phyloP scores from a whole-genome alignment of 2,113 vertebrate genomes.

The Ondatra zibethicus region DNA sequence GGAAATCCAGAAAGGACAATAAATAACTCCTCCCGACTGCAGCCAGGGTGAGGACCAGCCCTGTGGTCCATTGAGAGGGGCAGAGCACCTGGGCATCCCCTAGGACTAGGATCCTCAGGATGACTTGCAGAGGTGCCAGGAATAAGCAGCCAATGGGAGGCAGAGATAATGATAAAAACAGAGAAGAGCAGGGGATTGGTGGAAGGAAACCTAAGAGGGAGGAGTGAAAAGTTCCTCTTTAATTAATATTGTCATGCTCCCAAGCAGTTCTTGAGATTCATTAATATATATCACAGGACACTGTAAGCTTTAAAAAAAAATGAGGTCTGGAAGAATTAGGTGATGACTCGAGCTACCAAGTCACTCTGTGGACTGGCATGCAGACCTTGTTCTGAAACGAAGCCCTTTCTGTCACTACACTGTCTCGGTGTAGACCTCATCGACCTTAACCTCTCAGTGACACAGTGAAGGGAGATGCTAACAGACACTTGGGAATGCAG shows the following conservation, averaged over 20 bases:
- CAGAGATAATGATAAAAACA: not conserved
- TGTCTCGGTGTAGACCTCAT: not conserved
- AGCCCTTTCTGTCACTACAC: not conserved
- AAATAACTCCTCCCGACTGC: not conserved
- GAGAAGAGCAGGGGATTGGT: not conserved
- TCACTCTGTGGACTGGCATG: not conserved
- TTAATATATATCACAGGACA: not conserved
- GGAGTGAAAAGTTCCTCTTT: not conserved
- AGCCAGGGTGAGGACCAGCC: not conserved
- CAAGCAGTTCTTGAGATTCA: not conserved
- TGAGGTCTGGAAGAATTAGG: not conserved
- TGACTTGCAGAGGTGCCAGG: not conserved
- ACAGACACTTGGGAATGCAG: not conserved
- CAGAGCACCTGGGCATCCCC: not conserved
- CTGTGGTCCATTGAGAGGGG: accelerated
- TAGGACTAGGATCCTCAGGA: not conserved
- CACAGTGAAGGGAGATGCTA: not conserved
- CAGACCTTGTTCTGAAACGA: not conserved
- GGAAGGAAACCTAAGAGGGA: accelerated
- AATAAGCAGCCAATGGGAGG: not conserved
- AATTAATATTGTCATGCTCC: not conserved
- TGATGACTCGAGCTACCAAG: not conserved
- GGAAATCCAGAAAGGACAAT: not conserved
- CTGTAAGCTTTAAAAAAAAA: not conserved
- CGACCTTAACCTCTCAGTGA: not conserved